Evolutionary conservation across 2,113 vertebrate species (phyloP), one percentile per base, ranked within the genome.

Genomic region (Triplophysa dalaica): DNA sequence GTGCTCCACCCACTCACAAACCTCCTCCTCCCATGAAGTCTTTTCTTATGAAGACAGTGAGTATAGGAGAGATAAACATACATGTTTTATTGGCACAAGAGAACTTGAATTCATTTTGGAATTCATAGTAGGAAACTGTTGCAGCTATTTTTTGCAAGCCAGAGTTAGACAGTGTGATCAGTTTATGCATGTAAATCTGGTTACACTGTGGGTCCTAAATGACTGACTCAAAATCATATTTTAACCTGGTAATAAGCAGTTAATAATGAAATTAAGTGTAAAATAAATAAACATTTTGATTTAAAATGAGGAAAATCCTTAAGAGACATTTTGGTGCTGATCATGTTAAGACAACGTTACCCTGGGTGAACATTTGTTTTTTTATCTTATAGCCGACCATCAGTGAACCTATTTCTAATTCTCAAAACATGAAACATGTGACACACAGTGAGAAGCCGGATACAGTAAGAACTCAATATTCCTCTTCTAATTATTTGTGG

Each of bases 1-100:
- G 95, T 5, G 91, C 88, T 12, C 95, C 95, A 2, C 95, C 95
- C 0, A 93, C 91, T 10, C 87, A 96, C 89, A 96, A 96, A 82
- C 95, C 95, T 1, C 95, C 95, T 3, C 93, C 95, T 1, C 95
- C 95, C 0, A 87, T 90, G 83, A 90, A 93, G 70, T 90, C 84
- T 70, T 50, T 61, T 89, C 82, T 33, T 88, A 91, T 21, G 72
- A 70, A 0, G 89, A 87, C 69, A 85, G 95, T 96, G 83, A 94
- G 94, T 83, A 75, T 16, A 41, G 14, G 38, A 60, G 3, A 22
- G 33, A 26, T 60, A 8, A 6, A 21, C 17, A 6, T 54, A 3
- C 9, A 50, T 33, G 3, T 33, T 22, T 45, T 10, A 45, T 61
- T 61, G 21, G 14, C 19, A 24, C 9, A 24, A 70, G 4, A 22